Evolutionary conservation across 2,113 vertebrate species (phyloP).

Genomic region (Danio rerio): GRCz12tu NC_133182.1:29352001-29352500

Average conservation of each 20-base stretch:
- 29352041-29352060: too few relatives aligned
- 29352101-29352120: background rate
- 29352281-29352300: too few relatives aligned
- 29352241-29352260: background rate
- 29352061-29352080: too few relatives aligned
- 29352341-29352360: constrained; percentile 25
- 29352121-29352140: background rate
- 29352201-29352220: too few relatives aligned
- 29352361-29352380: constrained; percentile 53
- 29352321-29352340: background rate
- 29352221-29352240: too few relatives aligned
- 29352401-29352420: constrained; percentile 9
- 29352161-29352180: background rate
- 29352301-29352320: background rate
- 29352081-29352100: background rate
- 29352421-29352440: background rate
- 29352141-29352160: background rate
- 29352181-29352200: too few relatives aligned
- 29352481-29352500: background rate
- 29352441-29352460: background rate
- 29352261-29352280: background rate
- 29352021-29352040: background rate
- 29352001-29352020: background rate
- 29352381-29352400: constrained; percentile 39
- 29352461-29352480: background rate